phyloP scores from a whole-genome alignment of 2,888 invertebrate species.

The Lepidocyrtoides sp. region DNA sequence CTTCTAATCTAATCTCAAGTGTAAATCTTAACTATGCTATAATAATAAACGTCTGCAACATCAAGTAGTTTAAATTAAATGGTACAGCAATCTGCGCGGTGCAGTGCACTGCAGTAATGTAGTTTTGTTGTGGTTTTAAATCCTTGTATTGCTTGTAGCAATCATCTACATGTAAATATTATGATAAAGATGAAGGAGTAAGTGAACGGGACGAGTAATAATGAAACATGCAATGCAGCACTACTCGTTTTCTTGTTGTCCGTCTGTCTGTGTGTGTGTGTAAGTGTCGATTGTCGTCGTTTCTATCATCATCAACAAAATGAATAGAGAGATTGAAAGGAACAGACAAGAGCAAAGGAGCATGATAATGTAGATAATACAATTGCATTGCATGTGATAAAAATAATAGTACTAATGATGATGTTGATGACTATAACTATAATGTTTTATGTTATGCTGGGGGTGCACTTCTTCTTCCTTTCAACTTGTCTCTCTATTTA shows the following conservation, averaged over 20 bases:
- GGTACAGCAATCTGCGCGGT: neutral
- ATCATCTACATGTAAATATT: constrained; percentile 53
- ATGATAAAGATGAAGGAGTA: constrained; percentile 34
- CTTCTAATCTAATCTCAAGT: constrained; percentile 47
- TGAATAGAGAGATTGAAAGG: constrained; percentile 22
- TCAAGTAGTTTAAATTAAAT: constrained; percentile 44
- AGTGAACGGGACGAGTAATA: constrained; percentile 12
- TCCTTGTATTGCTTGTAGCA: too few species aligned
- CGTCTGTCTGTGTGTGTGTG: too few species aligned
- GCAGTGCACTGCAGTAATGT: too few species aligned
- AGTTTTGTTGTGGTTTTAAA: constrained; percentile 4
- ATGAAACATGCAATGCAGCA: neutral
- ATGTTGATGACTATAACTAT: neutral
- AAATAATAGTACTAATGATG: neutral
- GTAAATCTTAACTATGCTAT: constrained; percentile 53
- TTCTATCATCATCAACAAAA: constrained; percentile 33
- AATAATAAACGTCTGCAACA: constrained; percentile 40
- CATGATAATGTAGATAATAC: neutral
- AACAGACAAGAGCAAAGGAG: constrained; percentile 25
- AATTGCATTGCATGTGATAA: constrained; percentile 35
- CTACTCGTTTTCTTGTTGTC: constrained; percentile 17
- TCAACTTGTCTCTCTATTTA: constrained; percentile 49
- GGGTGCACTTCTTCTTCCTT: constrained; percentile 14
- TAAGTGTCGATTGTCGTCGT: constrained; percentile 20
- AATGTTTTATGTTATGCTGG: constrained; percentile 14